Evolutionary conservation across 2,888 invertebrate species (phyloP), one percentile per base, ranked within the genome.

Genomic region (Myopa tessellatipennis): DNA sequence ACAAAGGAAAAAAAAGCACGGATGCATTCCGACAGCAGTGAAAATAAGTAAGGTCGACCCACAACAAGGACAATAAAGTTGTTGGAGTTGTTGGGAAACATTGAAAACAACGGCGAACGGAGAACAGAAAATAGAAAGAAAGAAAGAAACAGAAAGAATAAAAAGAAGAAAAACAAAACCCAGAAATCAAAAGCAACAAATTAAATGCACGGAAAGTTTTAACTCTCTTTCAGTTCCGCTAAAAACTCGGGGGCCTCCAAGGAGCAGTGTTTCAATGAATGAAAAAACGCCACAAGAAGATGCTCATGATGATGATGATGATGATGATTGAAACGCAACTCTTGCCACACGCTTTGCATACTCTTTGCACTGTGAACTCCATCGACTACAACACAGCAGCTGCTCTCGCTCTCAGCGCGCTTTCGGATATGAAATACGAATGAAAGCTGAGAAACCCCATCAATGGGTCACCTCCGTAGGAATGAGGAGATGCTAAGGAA

Each of bases 61-160:
- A 26, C 16, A 65, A 65, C 65, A 38, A 65, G 38, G 65, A 65
- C 36, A 65, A 65, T 65, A 65, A 65, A 65, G 34, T 8, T 65
- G 4, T 8, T 65, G 61, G n/a, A 26, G 10, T 61, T 61, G 61
- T 26, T 61, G 61, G 4, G 26, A 61, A 10, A 61, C 61, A 61
- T 26, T 10, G 18, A 18, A 18, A n/a, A 61, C 61, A 12, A 12
- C 61, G 10, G 26, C 8, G 40, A 8, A 40, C 8, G 2, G 26
- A 26, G 45, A 45, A 45, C 10, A 45, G 45, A 45, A 45, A 45
- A 45, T 0, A 45, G 6, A 10, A 45, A 8, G 6, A 45, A 8
- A 10, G 7, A 45, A 45, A 45, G 45, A 10, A 10, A 45, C 0
- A 45, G 45, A 45, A 45, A 26, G 45, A 45, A 45, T 3, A 45